Evolutionary conservation across 2,113 vertebrate species (phyloP).

Genomic region (Periophthalmodon schlosseri): DNA sequence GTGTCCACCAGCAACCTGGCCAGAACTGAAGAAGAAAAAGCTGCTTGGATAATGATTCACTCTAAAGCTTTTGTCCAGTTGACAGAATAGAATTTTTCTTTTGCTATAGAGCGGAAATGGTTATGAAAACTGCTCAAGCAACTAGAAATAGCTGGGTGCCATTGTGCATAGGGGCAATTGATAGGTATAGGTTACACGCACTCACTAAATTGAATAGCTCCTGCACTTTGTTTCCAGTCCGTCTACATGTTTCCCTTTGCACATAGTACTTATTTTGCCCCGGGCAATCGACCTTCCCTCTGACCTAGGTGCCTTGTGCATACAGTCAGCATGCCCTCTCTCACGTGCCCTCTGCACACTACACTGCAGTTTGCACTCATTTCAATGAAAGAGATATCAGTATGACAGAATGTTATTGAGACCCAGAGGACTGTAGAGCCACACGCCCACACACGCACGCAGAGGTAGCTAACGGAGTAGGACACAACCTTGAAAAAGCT

Average conservation of each 20-base stretch:
- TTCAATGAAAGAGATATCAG: slow-evolving; percentile 47
- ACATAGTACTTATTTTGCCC: slow-evolving; percentile 45
- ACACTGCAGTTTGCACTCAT: slow-evolving; percentile 20
- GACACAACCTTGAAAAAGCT: slow-evolving; percentile 73
- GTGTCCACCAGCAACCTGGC: too few species aligned
- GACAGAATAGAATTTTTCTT: too few species aligned
- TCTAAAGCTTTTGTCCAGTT: too few species aligned
- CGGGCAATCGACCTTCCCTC: slow-evolving; percentile 51
- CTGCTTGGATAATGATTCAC: too few species aligned
- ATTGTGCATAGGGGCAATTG: too few species aligned
- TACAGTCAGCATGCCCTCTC: slow-evolving; percentile 20
- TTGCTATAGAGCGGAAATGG: too few species aligned
- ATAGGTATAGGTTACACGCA: not conserved
- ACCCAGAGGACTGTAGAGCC: slow-evolving; percentile 56
- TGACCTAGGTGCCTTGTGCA: slow-evolving; percentile 55
- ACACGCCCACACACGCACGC: slow-evolving; percentile 15
- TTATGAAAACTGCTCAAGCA: too few species aligned
- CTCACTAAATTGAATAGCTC: not conserved
- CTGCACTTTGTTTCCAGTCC: not conserved
- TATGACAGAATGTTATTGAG: slow-evolving; percentile 60
- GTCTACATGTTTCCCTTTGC: not conserved
- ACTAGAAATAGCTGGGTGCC: too few species aligned
- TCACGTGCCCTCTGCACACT: slow-evolving; percentile 6
- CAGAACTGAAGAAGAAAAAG: too few species aligned
- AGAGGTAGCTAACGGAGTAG: slow-evolving; percentile 49